Conservation (phyloP, 2,888 invertebrate genomes). For the Cryptocheilus praepositus region DNA sequence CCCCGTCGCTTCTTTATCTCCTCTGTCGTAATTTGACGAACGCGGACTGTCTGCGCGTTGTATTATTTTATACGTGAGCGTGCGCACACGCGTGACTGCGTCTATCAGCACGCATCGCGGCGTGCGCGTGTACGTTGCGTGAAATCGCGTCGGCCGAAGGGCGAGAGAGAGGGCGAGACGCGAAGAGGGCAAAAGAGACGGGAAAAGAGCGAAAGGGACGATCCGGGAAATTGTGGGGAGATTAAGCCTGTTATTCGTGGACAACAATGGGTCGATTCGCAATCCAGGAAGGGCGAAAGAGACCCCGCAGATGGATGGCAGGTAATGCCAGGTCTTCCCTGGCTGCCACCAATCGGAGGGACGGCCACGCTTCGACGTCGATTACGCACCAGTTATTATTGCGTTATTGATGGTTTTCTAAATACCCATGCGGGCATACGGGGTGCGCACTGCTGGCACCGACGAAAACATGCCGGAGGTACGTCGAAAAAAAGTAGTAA, state of each 20-base stretch:
- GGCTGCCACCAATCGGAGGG: too few relatives aligned
- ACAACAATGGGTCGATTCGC: conserved; percentile 59
- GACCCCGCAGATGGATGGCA: conserved; percentile 49
- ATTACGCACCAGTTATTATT: conserved; percentile 16
- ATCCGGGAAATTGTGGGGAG: conserved; percentile 59
- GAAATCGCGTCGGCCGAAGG: conserved; percentile 1
- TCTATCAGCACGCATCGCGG: not conserved
- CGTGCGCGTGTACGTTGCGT: not conserved
- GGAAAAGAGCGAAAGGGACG: conserved; percentile 41
- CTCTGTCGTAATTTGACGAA: conserved; percentile 45
- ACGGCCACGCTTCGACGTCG: too few relatives aligned
- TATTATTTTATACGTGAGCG: conserved; percentile 37
- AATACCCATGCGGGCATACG: too few relatives aligned
- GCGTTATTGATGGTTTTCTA: conserved; percentile 21
- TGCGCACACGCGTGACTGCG: conserved; percentile 22
- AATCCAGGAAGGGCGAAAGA: conserved; percentile 32
- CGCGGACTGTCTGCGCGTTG: conserved; percentile 19
- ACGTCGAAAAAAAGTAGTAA: too few relatives aligned
- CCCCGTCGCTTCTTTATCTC: not conserved
- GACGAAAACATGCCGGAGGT: too few relatives aligned
- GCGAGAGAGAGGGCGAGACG: conserved; percentile 9
- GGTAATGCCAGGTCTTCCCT: conserved; percentile 38
- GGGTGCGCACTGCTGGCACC: too few relatives aligned
- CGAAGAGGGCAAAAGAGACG: conserved; percentile 32
- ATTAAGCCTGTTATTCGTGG: conserved; percentile 63